Evolutionary conservation across 2,888 invertebrate genomes (phyloP).

Genomic region (Helleia helle): DNA sequence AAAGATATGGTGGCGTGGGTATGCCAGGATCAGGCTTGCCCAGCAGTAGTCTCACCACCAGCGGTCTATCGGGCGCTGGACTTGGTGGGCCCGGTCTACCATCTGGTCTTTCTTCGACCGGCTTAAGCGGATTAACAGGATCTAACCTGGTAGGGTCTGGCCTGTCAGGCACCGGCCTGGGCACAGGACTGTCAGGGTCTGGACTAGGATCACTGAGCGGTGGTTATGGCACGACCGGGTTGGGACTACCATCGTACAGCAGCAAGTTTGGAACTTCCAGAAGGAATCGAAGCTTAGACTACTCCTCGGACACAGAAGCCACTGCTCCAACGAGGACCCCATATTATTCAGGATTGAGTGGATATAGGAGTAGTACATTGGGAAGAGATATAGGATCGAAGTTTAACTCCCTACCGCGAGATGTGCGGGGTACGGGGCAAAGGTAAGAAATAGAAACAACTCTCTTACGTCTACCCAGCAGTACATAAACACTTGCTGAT

Average conservation of each 20-base stretch:
- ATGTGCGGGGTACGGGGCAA: conserved; percentile 74
- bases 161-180: conserved; percentile 50
- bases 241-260: conserved; percentile 58
- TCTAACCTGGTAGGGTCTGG: conserved; percentile 58
- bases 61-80: conserved; percentile 30
- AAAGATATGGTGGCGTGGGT: conserved; percentile 72
- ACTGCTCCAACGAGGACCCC: conserved; percentile 84
- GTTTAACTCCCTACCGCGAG: conserved; percentile 82
- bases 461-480: not conserved
- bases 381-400: conserved; percentile 77
- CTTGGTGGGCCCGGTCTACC: conserved; percentile 44
- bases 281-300: conserved; percentile 88
- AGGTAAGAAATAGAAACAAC: conserved; percentile 48
- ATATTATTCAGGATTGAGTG: conserved; percentile 79
- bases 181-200: conserved; percentile 49
- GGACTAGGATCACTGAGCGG: conserved; percentile 51
- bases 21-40: conserved; percentile 37
- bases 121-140: conserved; percentile 60
- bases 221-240: conserved; percentile 55
- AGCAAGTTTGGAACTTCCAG: conserved; percentile 77
- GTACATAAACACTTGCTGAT: no score
- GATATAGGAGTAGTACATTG: conserved; percentile 64
- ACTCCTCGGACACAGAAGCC: conserved; percentile 97
- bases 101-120: conserved; percentile 58
- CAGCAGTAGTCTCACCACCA: conserved; percentile 37